Base-by-base conservation (phyloP, 1,140 invertebrate species). In the Conus betulinus region DNA sequence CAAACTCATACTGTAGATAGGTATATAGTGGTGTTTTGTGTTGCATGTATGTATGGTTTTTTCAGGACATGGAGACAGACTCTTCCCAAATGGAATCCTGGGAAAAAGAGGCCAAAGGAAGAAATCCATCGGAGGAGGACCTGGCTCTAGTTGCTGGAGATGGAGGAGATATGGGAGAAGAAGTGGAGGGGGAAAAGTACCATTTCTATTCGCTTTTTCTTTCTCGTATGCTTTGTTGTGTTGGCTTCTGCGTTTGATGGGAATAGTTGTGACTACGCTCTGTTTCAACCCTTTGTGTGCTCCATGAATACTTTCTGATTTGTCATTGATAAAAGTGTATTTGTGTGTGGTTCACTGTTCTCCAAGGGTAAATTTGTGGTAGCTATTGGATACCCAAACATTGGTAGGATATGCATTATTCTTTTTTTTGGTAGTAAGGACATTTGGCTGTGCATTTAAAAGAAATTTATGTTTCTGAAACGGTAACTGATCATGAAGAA, bases 41-140 rank as follows among this genome's bases (percentile, higher is more conserved):
- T 20, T 20, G 67, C 67, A 23, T 74, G 20, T 74, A 74, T 7
- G n/a, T 15, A 25, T 74, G 67, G 25, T 51, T 39, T 78, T 78
- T 39, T 17, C 79, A 81, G 79, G 51, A 81, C 20, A 81, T 81
- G 79, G 79, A 81, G 10, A 81, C 79, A 15, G 79, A 81, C 7
- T 13, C 13, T 3, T 51, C 79, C 17, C 39, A 53, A 23, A 53
- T 51, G 51, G 79, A 81, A 23, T 15, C 79, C 27, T 81, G 7
- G 27, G 39, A 23, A 10, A 81, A 53, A 53, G 51, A 52, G 23
- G 39, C 11, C 5, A 53, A 7, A 3, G 79, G 23, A 53, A 51
- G 23, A 10, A 53, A 7, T 55, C 51, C 23, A 51, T 20, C 79
- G 7, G 79, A 81, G 15, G 39, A 81, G 79, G 79, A 81, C 39